A percentile compares a stretch with the other conserved stretches of the same genome.
Conservation (phyloP, 2,888 invertebrate genomes). For the Agrochola macilenta region DNA sequence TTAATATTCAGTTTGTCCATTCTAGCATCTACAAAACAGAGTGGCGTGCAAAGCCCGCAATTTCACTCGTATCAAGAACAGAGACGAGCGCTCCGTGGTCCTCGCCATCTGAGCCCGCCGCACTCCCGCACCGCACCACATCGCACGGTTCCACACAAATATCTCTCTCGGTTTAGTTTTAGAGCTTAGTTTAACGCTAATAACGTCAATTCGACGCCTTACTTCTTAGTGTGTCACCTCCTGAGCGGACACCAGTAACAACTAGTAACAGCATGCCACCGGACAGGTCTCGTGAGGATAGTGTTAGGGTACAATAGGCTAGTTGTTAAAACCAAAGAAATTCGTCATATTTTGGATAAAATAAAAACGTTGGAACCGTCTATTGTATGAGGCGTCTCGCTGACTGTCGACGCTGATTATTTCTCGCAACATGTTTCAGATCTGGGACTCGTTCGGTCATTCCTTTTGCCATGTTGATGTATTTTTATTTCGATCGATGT, state of each 20-base stretch:
- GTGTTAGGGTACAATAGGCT: constrained; percentile 68
- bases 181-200: constrained; percentile 71
- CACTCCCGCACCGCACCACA: background rate
- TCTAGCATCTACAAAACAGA: constrained; percentile 96
- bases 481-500: constrained; percentile 24
- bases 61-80: constrained; percentile 95
- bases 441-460: constrained; percentile 33
- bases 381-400: constrained; percentile 44
- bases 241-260: constrained; percentile 13
- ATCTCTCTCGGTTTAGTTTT: constrained; percentile 23
- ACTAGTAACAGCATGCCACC: constrained; percentile 5
- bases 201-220: constrained; percentile 55
- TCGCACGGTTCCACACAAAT: constrained; percentile 47
- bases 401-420: constrained; percentile 33
- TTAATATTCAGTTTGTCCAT: constrained; percentile 62
- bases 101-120: constrained; percentile 62
- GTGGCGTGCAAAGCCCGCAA: constrained; percentile 98
- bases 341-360: constrained; percentile 64
- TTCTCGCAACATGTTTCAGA: constrained; percentile 33
- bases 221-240: constrained; percentile 34
- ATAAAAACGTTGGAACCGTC: constrained; percentile 68
- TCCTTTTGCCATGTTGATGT: constrained; percentile 63
- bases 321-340: constrained; percentile 76
- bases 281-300: constrained; percentile 42
- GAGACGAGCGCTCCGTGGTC: constrained; percentile 95